A percentile compares a stretch with the other conserved stretches of the same genome.
Conservation (phyloP, 2,113 vertebrate species). For the Cyprinodon variegatus region DNA sequence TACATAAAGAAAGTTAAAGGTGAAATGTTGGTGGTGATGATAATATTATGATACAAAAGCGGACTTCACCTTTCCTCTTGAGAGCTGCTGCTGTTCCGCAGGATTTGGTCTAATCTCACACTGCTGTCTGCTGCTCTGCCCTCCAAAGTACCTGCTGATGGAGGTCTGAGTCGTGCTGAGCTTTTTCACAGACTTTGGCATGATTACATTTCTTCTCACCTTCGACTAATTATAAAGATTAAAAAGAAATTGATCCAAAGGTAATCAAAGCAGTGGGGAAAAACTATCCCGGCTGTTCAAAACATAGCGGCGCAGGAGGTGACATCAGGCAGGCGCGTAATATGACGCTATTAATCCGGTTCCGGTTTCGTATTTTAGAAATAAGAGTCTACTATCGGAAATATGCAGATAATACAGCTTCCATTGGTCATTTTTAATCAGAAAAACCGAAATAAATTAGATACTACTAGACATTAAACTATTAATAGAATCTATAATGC, state of each 20-base stretch:
- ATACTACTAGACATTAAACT: no score
- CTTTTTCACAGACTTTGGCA: conserved; percentile 73
- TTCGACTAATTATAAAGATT: not conserved
- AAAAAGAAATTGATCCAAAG: accelerated
- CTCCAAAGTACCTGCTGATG: conserved; percentile 83
- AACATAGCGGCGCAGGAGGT: conserved; percentile 51
- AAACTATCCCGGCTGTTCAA: conserved; percentile 22
- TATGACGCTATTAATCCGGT: conserved; percentile 22
- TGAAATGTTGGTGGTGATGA: not conserved
- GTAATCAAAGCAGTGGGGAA: not conserved
- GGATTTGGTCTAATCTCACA: conserved; percentile 32
- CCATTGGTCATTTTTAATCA: no score
- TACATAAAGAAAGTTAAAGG: not conserved
- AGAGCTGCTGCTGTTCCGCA: conserved; percentile 20
- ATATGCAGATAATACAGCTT: no score
- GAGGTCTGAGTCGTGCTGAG: conserved; percentile 70
- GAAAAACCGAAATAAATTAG: no score
- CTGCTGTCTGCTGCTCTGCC: conserved; percentile 30
- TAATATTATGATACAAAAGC: not conserved
- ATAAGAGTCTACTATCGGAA: not conserved
- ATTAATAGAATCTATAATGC: no score
- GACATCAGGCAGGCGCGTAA: conserved; percentile 42
- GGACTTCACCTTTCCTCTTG: conserved; percentile 63
- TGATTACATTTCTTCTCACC: conserved; percentile 6
- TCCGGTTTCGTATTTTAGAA: not conserved